Base-by-base conservation (phyloP, 1,140 invertebrate genomes). In the Tribolium madens region DNA sequence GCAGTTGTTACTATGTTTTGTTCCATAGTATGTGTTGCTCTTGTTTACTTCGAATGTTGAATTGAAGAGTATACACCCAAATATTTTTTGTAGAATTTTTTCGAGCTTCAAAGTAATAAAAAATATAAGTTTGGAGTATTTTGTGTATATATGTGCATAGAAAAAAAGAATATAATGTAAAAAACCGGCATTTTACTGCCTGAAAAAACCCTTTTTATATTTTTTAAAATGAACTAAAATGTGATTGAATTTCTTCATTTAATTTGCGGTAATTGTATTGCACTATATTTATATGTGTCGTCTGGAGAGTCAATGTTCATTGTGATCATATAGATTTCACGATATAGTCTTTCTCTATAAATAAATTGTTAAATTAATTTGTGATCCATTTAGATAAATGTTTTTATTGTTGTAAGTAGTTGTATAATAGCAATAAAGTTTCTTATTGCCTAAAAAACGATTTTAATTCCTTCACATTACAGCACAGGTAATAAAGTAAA, bases 401-500 rank as follows among this genome's bases (percentile, higher is more conserved):
- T 79, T 77, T 81, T 77, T 70, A 75, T 81, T 76, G 76, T 76
- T 79, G 80, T 81, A 75, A 79, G 80, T 81, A 81, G 76, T 57
- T 81, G 76, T 79, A 78, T 75, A 75, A 74, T 64, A 76, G 76
- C 72, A 79, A 79, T 77, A 77, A 79, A 79, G 17, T 72, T 74
- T 64, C 50, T 46, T 18, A 71, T 76, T 26, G 47, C 73, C 18
- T 26, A 76, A 26, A 17, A 57, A n/a, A 3, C 21, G 21, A 26
- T 26, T 26, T 21, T 42, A 52, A 14, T 53, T 52, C 17, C 13
- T 60, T 73, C 7, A n/a, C n/a, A 42, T 64, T 64, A 64, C 72
- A 81, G 80, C 14, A 50, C 80, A 47, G 80, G 80, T 31, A 80
- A 77, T 73, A 83, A 86, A 76, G 80, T 93, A 42, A 92, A 93